These are phyloP conservation scores for Atopsyche davidsoni DNA, from an alignment of 1,140 invertebrate species.

Conservation along the genomic window DNA sequence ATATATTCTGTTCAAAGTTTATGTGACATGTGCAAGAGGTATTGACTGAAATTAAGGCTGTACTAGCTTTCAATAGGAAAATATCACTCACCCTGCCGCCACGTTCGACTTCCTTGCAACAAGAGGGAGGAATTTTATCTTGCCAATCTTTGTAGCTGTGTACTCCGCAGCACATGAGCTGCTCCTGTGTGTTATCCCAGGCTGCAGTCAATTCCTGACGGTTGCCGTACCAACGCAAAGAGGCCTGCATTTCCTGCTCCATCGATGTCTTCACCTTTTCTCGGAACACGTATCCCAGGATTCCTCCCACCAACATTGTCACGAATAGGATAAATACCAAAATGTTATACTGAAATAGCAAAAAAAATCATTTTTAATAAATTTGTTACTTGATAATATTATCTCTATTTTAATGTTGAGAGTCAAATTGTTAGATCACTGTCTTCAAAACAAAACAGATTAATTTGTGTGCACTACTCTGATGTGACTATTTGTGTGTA, in stretches of 20 bases:
- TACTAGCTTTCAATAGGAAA: too few relatives aligned
- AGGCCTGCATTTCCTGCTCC: conserved; percentile 70
- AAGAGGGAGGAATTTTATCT: conserved; percentile 68
- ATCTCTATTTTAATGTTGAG: neutral
- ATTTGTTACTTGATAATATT: neutral
- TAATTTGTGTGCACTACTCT: too few relatives aligned
- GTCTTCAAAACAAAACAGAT: too few relatives aligned
- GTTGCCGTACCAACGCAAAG: conserved; percentile 65
- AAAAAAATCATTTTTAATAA: conserved; percentile 19
- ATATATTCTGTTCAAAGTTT: too few relatives aligned
- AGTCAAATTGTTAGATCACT: too few relatives aligned
- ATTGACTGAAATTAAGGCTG: too few relatives aligned
- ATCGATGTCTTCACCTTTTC: conserved; percentile 66
- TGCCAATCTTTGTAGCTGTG: conserved; percentile 68
- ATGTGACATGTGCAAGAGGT: too few relatives aligned
- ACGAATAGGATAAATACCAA: conserved; percentile 80
- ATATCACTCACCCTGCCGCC: conserved; percentile 56
- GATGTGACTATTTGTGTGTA: too few relatives aligned
- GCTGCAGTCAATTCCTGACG: conserved; percentile 62
- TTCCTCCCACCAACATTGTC: conserved; percentile 80
- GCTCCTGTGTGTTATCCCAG: conserved; percentile 76
- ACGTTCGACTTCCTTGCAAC: conserved; percentile 62
- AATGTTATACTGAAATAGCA: conserved; percentile 74
- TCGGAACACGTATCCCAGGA: conserved; percentile 82
- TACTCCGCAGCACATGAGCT: conserved; percentile 81